A percentile compares a stretch with the other conserved stretches of the same genome.
These are phyloP conservation scores for Dicranocentrus wangi DNA, from an alignment of 2,888 invertebrate species.

Conservation along the genomic window DNA sequence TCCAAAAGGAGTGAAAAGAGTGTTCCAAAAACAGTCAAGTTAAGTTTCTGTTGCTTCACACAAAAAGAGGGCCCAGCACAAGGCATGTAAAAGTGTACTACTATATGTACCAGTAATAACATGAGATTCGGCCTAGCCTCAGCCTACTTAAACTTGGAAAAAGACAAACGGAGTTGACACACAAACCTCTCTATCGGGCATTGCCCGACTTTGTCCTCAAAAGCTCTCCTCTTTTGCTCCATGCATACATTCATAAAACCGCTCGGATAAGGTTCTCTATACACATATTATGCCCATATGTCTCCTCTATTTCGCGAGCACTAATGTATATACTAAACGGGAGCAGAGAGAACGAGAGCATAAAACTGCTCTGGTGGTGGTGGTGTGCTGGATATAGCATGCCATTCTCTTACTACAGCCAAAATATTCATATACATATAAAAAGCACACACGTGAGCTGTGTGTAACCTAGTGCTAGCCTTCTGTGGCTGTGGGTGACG, in stretches of 20 bases:
- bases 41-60: constrained; percentile 29
- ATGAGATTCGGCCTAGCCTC: constrained; percentile 57
- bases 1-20: constrained; percentile 34
- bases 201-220: constrained; percentile 64
- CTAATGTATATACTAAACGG: no score
- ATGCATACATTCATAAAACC: constrained; percentile 3
- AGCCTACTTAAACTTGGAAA: constrained; percentile 64
- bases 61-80: no score
- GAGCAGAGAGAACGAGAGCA: constrained; percentile 4
- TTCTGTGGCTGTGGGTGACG: constrained; percentile 3
- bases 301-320: not conserved
- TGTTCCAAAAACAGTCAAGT: constrained; percentile 48
- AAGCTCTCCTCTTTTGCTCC: constrained; percentile 21
- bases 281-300: not conserved
- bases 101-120: constrained; percentile 1
- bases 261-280: no score
- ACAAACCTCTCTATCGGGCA: constrained; percentile 65
- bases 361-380: not conserved
- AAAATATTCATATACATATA: not conserved
- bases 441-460: constrained; percentile 25
- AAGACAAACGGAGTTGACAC: constrained; percentile 65
- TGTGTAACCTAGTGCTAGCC: not conserved
- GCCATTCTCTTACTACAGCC: not conserved
- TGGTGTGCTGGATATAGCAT: not conserved
- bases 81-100: no score